Base-by-base conservation (phyloP, 2,113 vertebrate genomes). In the Pangasianodon gigas region DNA sequence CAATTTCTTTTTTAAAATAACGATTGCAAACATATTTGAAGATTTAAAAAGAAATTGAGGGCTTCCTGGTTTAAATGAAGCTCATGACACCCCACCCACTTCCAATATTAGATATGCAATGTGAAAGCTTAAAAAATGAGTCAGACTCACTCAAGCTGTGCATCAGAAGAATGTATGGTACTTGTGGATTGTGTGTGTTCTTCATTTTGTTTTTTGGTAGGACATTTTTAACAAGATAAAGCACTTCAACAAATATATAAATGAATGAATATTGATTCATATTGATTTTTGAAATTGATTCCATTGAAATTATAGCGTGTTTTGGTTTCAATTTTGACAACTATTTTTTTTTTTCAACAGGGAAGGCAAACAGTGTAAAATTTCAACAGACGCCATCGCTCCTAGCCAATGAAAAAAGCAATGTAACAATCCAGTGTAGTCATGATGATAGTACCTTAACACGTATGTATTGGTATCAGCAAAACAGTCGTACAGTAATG, bases 381-480 rank as follows among this genome's bases (percentile, higher is more conserved):
- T n/a, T 92, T 88, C 69, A 85, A 56, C 91, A 92, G 83, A 48
- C 62, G 13, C 41, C 56, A 26, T 10, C 37, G 7, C 32, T 85
- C 3, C 48, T 84, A 32, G 85, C 52, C 41, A 65, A 48, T 16
- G 18, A 60, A 6, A 69, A 1, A 1, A 11, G 58, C 2, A 32
- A 44, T 29, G 14, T 44, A 54, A 85, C 69, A 16, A 89, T 91
- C 10, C 3, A 21, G 1, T 92, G 92, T 67, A 88, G 62, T 13
- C 80, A 92, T 75, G 81, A 90, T 62, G 89, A 90, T 84, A 85
- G 19, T 52, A 58, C 3, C 85, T 81, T 84, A 3, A 1, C 0
- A 1, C 0, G 14, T 8, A 92, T 92, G 89, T 48, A 21, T 8
- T 91, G 92, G 91, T 92, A 92, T 81, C 88, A 88, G 44, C 90